Base-by-base conservation (phyloP, 2,888 invertebrate genomes). In the Mimachlamys varia region DNA sequence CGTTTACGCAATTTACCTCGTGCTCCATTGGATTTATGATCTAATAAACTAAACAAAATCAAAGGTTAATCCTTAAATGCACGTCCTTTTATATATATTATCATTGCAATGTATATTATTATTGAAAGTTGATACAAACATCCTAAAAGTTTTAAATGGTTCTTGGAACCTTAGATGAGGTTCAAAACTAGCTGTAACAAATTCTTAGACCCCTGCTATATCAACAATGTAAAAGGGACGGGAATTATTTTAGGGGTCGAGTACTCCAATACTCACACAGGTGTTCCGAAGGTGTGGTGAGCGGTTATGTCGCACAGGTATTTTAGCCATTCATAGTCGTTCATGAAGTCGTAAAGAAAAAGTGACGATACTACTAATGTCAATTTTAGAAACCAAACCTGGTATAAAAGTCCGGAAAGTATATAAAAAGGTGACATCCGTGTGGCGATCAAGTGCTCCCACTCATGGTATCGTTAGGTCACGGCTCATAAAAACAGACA, bases 351-450 rank as follows among this genome's bases (percentile, higher is more conserved):
- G 27, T 76, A 76, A 76, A 76, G 76, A 33, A 33, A 76, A 76
- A 27, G 76, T 27, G 76, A 76, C 27, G 76, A 76, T 76, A 33
- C 76, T 76, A 76, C 76, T 76, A 76, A 76, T 76, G 76, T 76
- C 76, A 76, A 33, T 27, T 33, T 76, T 22, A 76, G 76, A 76
- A 76, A 76, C 76, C 76, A 76, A 76, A 76, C 33, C 33, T 22
- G 76, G 76, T 76, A 76, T 76, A 76, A 76, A 76, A 76, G 76
- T 76, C 76, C 76, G 76, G 76, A 76, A 76, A 76, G 33, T 33
- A 33, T 76, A 33, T 76, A 76, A 76, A 44, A 76, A 33, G 33
- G 27, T 76, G 22, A 33, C 33, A 33, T 76, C 76, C 76, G 27
- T 33, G 76, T 76, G 76, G 12, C 76, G 76, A 27, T 15, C 76